phyloP scores from a whole-genome alignment of 2,113 vertebrate species.

The Capreolus pygargus region DNA sequence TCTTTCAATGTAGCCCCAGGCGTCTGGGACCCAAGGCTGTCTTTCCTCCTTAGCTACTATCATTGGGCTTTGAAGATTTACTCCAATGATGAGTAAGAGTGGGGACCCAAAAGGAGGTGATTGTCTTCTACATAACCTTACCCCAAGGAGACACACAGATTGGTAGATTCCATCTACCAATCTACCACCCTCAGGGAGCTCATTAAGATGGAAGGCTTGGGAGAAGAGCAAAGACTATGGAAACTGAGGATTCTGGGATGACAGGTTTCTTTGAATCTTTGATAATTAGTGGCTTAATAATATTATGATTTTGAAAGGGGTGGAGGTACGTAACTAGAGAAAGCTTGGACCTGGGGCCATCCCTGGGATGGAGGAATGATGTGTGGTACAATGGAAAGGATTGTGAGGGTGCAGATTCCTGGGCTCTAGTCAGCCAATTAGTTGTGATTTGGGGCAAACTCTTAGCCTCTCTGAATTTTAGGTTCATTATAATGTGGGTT shows the following conservation, averaged over 20 bases:
- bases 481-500: background rate
- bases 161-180: background rate
- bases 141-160: background rate
- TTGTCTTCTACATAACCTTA: background rate
- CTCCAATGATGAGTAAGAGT: background rate
- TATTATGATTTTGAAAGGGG: background rate
- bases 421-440: background rate
- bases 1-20: background rate
- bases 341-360: background rate
- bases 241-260: background rate
- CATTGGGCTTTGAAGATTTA: background rate
- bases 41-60: background rate
- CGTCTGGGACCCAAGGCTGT: background rate
- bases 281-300: conserved; percentile 23
- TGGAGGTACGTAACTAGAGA: background rate
- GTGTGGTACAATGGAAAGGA: background rate
- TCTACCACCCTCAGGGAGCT: background rate
- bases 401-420: background rate
- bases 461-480: background rate
- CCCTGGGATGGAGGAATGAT: background rate
- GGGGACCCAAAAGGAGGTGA: background rate
- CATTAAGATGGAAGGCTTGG: conserved; percentile 38
- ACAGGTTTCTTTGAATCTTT: background rate
- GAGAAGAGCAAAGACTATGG: background rate
- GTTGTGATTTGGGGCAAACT: background rate